Percentiles rank a stretch among this genome's conserved stretches.
These are phyloP conservation scores for Erpornis zantholeuca DNA, from an alignment of 2,113 vertebrate species.

Conservation along the genomic window DNA sequence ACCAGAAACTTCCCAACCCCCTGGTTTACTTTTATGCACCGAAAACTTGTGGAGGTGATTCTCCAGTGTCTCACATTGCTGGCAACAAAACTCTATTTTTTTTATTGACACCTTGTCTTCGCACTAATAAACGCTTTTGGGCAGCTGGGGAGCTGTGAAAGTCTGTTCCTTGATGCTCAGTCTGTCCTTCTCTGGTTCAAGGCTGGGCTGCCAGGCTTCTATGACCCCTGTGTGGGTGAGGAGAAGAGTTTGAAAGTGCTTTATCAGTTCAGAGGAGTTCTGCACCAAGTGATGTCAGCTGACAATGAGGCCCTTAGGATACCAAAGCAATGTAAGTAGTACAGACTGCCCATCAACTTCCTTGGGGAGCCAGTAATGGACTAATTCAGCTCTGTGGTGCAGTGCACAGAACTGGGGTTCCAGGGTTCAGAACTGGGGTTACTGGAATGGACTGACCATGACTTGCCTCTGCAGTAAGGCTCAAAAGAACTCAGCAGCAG, in stretches of 20 bases:
- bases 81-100: background rate
- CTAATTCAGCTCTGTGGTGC: background rate
- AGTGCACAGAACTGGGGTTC: background rate
- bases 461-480: background rate
- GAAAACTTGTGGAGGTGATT: background rate
- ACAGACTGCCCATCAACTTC: background rate
- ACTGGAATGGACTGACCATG: background rate
- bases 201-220: slow-evolving; percentile 96
- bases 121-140: background rate
- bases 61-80: background rate
- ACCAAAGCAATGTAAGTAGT: slow-evolving; percentile 97
- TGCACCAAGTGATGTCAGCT: slow-evolving; percentile 93
- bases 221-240: slow-evolving; percentile 95
- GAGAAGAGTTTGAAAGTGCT: slow-evolving; percentile 97
- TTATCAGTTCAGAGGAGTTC: slow-evolving; percentile 96
- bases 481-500: background rate
- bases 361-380: background rate
- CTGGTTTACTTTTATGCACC: background rate
- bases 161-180: background rate
- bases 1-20: background rate
- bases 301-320: slow-evolving; percentile 94
- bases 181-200: slow-evolving; percentile 48
- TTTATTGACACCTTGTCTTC: background rate
- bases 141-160: background rate
- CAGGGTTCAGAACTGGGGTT: background rate